Base-by-base conservation (phyloP, 2,797 vertebrate genomes). In the Mus spretus region DNA sequence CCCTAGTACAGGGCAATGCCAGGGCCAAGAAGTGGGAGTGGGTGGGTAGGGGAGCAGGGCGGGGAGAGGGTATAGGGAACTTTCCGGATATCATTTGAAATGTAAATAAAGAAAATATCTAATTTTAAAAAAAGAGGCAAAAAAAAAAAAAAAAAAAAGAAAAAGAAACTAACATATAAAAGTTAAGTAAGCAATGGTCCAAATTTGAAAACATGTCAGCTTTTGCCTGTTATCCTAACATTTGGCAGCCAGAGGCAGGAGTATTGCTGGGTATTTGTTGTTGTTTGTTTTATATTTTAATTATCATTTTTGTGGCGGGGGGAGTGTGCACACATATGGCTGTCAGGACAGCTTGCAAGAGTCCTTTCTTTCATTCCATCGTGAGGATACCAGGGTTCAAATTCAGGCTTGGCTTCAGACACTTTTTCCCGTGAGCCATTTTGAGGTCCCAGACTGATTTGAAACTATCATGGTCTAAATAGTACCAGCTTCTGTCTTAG, bases 131-230 rank as follows among this genome's bases (percentile, higher is more conserved):
- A 44, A 44, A 47, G 6, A 47, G 8, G 6, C 47, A 47, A 47
- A 47, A 47, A 47, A 47, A 7, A 47, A 8, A 47, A 9, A 50
- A 50, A 8, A 50, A 10, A 50, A 50, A 50, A 50, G 9, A 50
- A 50, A 50, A 50, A 50, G 50, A 50, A 50, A 50, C 50, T 50
- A 50, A 50, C 57, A 96, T 65, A 44, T 84, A 47, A 65, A 59
- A 80, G 26, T 88, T 50, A 96, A 91, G 28, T 93, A 92, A 95
- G 50, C 28, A 78, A 0, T 37, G 74, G 84, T 80, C 57, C 61
- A 14, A 50, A 93, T 80, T 91, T 91, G 72, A 95, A 96, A 93
- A n/a, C 50, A 70, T 28, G 26, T 95, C 47, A 28, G 22, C 22
- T 55, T 47, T 74, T 74, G 67, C 4, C 31, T 34, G 50, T 93